Evolutionary conservation across 1,140 invertebrate genomes (phyloP).

Genomic region (Adoxophyes honmai): DNA sequence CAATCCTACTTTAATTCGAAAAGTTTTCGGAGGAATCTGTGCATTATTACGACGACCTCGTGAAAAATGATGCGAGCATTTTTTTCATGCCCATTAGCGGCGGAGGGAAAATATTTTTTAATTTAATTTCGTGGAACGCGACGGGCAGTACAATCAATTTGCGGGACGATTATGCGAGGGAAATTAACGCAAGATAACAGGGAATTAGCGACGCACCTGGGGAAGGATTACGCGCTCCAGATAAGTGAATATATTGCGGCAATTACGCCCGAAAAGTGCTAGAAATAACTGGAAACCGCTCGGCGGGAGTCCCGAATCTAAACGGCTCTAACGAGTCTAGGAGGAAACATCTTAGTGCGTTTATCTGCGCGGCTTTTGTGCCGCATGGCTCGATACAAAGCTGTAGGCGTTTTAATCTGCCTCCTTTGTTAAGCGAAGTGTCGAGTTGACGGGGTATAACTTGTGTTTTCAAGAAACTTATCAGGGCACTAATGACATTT

Average conservation of each 20-base stretch:
- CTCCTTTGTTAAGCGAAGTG: slow-evolving; percentile 35
- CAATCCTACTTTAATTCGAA: not conserved
- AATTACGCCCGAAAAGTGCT: slow-evolving; percentile 49
- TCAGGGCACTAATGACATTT: slow-evolving; percentile 24
- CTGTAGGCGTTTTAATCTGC: slow-evolving; percentile 54
- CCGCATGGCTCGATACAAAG: slow-evolving; percentile 26
- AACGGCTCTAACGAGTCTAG: slow-evolving; percentile 33
- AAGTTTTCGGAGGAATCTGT: slow-evolving; percentile 6
- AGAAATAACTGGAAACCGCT: slow-evolving; percentile 39
- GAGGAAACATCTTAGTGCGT: slow-evolving; percentile 33
- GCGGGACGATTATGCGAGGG: slow-evolving; percentile 39
- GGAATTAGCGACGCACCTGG: slow-evolving; percentile 53
- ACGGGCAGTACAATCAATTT: slow-evolving; percentile 45
- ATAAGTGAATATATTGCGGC: slow-evolving; percentile 61
- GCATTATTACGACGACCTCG: slow-evolving; percentile 11
- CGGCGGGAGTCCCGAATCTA: slow-evolving; percentile 38
- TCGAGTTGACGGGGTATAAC: slow-evolving; percentile 27
- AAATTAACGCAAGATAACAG: slow-evolving; percentile 62
- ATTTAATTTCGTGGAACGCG: slow-evolving; percentile 18
- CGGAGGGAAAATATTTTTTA: slow-evolving; percentile 1
- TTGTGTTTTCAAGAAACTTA: slow-evolving; percentile 35
- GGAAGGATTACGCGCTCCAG: slow-evolving; percentile 48
- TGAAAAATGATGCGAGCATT: slow-evolving; percentile 14
- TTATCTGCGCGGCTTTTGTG: slow-evolving; percentile 42
- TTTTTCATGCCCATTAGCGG: slow-evolving; percentile 13